These are phyloP conservation scores for Imbricaverruca yamaguchii DNA, from an alignment of 2,888 invertebrate species.

Conservation along the genomic window DNA sequence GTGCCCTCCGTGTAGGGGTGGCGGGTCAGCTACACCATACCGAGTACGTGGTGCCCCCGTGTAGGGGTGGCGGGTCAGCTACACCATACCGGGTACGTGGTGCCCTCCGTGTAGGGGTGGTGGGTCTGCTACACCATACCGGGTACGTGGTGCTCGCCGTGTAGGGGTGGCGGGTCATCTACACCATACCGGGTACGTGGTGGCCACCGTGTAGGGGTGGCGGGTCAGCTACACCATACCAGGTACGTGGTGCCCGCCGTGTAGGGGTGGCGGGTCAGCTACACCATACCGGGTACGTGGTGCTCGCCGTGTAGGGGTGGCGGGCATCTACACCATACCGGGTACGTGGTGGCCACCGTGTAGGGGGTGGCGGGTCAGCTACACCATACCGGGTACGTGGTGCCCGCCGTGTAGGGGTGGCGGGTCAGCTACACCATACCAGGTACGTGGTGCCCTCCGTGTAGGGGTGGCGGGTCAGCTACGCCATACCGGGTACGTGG, in stretches of 20 bases:
- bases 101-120: neutral
- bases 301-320: neutral
- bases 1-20: neutral
- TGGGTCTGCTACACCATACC: constrained; percentile 63
- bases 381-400: neutral
- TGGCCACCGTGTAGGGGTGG: neutral
- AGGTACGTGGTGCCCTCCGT: too few relatives aligned
- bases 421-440: constrained; percentile 63
- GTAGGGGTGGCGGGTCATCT: too few relatives aligned
- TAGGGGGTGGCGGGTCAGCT: too few relatives aligned
- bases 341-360: too few relatives aligned
- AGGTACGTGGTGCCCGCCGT: too few relatives aligned
- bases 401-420: neutral
- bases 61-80: too few relatives aligned
- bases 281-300: neutral
- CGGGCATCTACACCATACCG: constrained; percentile 60
- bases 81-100: neutral
- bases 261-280: too few relatives aligned
- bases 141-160: too few relatives aligned
- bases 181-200: neutral
- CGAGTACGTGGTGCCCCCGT: too few relatives aligned
- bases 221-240: constrained; percentile 63
- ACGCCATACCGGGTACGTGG: neutral
- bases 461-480: too few relatives aligned
- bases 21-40: constrained; percentile 61